Base-by-base conservation (phyloP, 2,888 invertebrate genomes). In the Drosophila borborema region DNA sequence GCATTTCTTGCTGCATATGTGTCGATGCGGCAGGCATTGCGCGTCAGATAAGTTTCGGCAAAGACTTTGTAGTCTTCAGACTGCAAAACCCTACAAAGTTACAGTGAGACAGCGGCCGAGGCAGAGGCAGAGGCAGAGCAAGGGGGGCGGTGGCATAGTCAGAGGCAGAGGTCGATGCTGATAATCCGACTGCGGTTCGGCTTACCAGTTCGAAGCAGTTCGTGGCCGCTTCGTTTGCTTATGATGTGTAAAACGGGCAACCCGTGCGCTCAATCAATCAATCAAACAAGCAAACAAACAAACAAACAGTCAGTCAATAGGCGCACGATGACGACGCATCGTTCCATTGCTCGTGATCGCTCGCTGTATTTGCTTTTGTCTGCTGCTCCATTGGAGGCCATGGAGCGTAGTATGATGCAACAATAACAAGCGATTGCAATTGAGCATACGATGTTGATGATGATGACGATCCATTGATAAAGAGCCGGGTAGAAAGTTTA, bases 21-120 rank as follows among this genome's bases (percentile, higher is more conserved):
- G 53, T 5, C 34, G 53, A 14, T 14, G n/a, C 20, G 18, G 56
- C 14, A 9, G 5, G 3, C 64, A 51, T 89, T 86, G 77, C 76
- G 85, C 80, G 80, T 58, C 71, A 77, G 89, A 89, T 85, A 87
- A 84, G 75, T 84, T 85, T 85, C 89, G 85, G 85, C 85, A 85
- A 82, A 82, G 72, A 72, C 89, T 80, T 89, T 85, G 85, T 87
- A 89, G 85, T 86, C 82, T 73, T 67, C 66, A 56, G 28, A 56
- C 59, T 18, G 54, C 28, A 34, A 28, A 58, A 62, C 41, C 45
- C 53, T 53, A 64, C 62, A 64, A 23, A 20, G 12, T 45, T 10
- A 36, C 36, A 34, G 34, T 2, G 36, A 36, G 36, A 7, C 12
- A 3, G 34, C 46, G 31, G 43, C 46, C 3, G 38, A 28, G 3